Evolutionary conservation across 2,797 vertebrate genomes (phyloP).

Genomic region (Vultur gryphus): DNA sequence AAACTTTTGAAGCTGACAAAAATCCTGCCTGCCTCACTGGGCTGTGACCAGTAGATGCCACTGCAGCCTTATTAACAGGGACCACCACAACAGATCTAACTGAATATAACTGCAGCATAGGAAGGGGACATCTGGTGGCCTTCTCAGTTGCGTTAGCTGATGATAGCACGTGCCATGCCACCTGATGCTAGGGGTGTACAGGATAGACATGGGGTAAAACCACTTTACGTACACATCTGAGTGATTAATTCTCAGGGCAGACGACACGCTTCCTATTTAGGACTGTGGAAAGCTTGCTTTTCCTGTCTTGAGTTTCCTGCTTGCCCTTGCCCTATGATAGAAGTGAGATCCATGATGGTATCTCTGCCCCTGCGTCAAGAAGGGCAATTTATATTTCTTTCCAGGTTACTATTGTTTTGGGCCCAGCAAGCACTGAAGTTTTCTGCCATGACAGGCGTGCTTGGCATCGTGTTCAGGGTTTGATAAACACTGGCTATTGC

Average conservation of each 20-base stretch:
- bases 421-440: neutral
- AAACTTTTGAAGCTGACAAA: rapidly evolving
- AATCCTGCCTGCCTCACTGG: neutral
- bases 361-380: neutral
- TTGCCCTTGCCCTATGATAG: neutral
- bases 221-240: neutral
- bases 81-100: rapidly evolving
- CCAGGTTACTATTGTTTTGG: neutral
- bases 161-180: neutral
- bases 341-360: neutral
- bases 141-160: neutral
- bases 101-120: rapidly evolving
- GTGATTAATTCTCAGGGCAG: neutral
- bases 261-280: rapidly evolving
- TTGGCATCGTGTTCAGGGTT: neutral
- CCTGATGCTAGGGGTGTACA: neutral
- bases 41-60: slow-evolving; percentile 53
- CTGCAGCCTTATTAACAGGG: neutral
- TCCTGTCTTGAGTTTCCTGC: neutral
- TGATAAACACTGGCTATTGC: neutral
- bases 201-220: neutral
- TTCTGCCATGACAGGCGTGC: neutral
- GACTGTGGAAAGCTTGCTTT: neutral
- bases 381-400: neutral
- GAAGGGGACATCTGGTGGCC: neutral